These are phyloP conservation scores for Charina bottae DNA, from an alignment of 2,113 vertebrate species.

Conservation along the genomic window DNA sequence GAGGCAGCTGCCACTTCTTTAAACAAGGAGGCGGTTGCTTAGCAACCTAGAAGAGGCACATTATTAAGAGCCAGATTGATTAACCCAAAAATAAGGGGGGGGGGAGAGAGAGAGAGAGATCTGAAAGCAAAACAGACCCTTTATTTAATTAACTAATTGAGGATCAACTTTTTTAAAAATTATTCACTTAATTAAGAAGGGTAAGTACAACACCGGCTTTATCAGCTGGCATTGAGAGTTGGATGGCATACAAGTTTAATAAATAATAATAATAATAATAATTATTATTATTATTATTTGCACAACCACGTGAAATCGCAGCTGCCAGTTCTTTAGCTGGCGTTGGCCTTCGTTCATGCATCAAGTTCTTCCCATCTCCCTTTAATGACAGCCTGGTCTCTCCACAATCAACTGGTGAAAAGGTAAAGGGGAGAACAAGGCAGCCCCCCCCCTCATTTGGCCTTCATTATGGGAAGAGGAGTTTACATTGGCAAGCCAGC, in stretches of 20 bases:
- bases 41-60: constrained; percentile 82
- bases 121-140: constrained; percentile 77
- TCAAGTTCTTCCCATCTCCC: no score
- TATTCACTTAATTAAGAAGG: constrained; percentile 83
- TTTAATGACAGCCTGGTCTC: constrained; percentile 54
- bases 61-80: constrained; percentile 81
- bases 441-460: constrained; percentile 41
- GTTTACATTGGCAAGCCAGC: background rate
- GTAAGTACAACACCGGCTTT: constrained; percentile 77
- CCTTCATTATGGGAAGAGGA: constrained; percentile 49
- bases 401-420: constrained; percentile 54
- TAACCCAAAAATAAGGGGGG: constrained; percentile 57
- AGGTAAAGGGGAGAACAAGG: constrained; percentile 1
- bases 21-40: constrained; percentile 78
- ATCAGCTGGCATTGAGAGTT: constrained; percentile 46
- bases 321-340: no score
- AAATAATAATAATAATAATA: no score
- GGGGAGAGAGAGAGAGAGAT: constrained; percentile 14
- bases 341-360: no score
- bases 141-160: constrained; percentile 84
- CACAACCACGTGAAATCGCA: no score
- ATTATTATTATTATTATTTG: no score
- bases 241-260: no score
- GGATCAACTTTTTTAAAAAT: constrained; percentile 84
- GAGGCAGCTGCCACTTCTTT: constrained; percentile 78